These are phyloP conservation scores for Rhinoraja longicauda DNA, from an alignment of 2,797 vertebrate species.

Conservation along the genomic window DNA sequence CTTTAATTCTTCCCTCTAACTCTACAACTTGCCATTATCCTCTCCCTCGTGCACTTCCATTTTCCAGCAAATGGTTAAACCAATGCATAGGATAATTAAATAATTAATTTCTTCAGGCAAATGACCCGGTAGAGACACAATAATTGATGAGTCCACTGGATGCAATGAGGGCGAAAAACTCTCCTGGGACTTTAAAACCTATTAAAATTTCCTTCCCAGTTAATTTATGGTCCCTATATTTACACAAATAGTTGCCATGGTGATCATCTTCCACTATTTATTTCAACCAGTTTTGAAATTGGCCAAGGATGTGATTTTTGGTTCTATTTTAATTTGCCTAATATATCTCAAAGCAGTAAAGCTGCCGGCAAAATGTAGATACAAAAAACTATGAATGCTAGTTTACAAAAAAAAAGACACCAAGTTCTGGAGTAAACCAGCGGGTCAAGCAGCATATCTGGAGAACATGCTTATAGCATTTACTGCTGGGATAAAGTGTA, in stretches of 20 bases:
- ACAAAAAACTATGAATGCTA: too few species aligned
- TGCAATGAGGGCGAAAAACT: too few species aligned
- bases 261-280: background rate
- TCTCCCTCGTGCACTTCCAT: background rate
- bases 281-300: background rate
- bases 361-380: background rate
- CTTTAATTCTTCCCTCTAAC: background rate
- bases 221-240: background rate
- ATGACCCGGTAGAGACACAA: background rate
- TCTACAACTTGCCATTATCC: background rate
- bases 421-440: too few species aligned
- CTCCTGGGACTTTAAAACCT: background rate
- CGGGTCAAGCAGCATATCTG: too few species aligned
- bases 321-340: background rate
- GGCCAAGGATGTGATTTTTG: background rate
- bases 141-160: background rate
- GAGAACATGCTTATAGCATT: background rate
- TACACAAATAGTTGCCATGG: background rate
- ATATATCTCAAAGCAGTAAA: background rate
- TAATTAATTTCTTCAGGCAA: background rate
- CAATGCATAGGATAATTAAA: slow-evolving; percentile 40
- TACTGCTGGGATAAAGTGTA: background rate
- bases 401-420: too few species aligned
- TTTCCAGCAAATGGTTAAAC: slow-evolving; percentile 45
- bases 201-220: background rate